Conservation (phyloP, 2,113 vertebrate species). For the Notothenia coriiceps region DNA sequence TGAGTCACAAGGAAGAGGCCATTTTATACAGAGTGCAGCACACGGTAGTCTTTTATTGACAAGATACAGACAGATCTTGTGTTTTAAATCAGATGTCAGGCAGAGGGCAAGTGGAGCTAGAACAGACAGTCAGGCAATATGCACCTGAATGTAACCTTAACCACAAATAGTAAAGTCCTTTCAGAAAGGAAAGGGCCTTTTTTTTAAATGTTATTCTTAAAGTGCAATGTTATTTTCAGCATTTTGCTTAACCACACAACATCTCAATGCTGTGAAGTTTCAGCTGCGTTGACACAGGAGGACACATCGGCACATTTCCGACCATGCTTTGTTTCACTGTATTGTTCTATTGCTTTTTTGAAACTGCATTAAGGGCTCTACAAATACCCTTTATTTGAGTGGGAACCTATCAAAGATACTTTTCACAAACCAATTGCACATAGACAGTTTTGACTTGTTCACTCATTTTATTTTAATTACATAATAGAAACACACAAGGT, state of each 20-base stretch:
- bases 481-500: too few relatives aligned
- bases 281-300: constrained; percentile 28
- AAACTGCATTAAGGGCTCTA: constrained; percentile 20
- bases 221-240: constrained; percentile 15
- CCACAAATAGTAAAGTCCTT: constrained; percentile 26
- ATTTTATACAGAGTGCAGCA: constrained; percentile 46
- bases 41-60: constrained; percentile 8
- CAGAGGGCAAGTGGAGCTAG: constrained; percentile 26
- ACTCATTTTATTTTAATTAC: neutral
- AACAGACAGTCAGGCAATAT: constrained; percentile 26
- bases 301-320: constrained; percentile 16
- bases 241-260: neutral
- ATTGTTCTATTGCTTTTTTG: neutral
- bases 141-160: constrained; percentile 72
- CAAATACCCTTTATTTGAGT: neutral
- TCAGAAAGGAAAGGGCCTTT: constrained; percentile 24
- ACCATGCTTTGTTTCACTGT: neutral
- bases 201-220: neutral
- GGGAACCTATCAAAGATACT: neutral
- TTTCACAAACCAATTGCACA: neutral
- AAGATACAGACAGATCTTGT: constrained; percentile 1
- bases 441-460: neutral
- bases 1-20: constrained; percentile 26
- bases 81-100: neutral
- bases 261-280: constrained; percentile 44